These are phyloP conservation scores for Mechanitis mazaeus DNA, from an alignment of 2,888 invertebrate species.

Conservation along the genomic window DNA sequence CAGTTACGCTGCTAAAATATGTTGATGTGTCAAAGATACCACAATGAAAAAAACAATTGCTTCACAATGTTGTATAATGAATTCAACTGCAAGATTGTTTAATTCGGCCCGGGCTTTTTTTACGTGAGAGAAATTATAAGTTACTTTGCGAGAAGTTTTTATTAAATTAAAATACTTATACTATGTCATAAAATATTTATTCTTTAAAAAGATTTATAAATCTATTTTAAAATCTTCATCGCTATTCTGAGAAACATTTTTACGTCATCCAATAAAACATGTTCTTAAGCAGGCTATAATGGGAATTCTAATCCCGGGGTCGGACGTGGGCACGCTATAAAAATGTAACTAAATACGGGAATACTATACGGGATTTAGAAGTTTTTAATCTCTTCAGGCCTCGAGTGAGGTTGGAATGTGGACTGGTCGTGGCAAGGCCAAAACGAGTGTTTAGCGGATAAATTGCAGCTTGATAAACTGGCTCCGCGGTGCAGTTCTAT, in stretches of 20 bases:
- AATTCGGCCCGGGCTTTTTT: slow-evolving; percentile 45
- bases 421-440: slow-evolving; percentile 57
- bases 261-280: slow-evolving; percentile 12
- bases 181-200: neutral
- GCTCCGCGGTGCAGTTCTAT: slow-evolving; percentile 48
- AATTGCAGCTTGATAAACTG: slow-evolving; percentile 64
- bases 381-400: slow-evolving; percentile 61
- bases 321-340: slow-evolving; percentile 19
- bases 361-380: slow-evolving; percentile 29
- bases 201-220: neutral
- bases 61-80: slow-evolving; percentile 41
- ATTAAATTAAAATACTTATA: slow-evolving; percentile 9
- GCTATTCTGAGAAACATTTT: slow-evolving; percentile 1
- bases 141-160: slow-evolving; percentile 21
- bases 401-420: slow-evolving; percentile 62
- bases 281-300: slow-evolving; percentile 27
- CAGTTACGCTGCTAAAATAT: slow-evolving; percentile 35
- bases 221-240: neutral
- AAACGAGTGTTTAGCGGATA: slow-evolving; percentile 65
- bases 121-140: slow-evolving; percentile 32
- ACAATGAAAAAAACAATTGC: slow-evolving; percentile 39
- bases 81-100: slow-evolving; percentile 50
- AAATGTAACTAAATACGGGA: slow-evolving; percentile 29
- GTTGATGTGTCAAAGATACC: slow-evolving; percentile 38
- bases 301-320: slow-evolving; percentile 15